Conservation (phyloP, 2,888 invertebrate genomes). For the Bellardia bayeri region DNA sequence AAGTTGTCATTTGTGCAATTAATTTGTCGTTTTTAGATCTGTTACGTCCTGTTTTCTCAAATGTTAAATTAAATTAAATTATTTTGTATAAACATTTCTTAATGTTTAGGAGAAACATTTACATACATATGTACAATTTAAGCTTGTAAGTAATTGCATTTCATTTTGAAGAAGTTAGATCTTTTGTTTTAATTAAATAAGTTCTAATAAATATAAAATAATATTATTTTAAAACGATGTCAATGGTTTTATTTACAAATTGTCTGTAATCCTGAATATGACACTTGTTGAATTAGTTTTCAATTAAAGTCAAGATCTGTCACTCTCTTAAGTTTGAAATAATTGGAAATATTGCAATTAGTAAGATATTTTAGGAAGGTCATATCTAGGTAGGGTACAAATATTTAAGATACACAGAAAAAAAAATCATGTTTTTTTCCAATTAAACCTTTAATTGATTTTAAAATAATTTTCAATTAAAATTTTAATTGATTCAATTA, state of each 20-base stretch:
- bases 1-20: constrained; percentile 7
- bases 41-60: constrained; percentile 23
- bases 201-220: constrained; percentile 26
- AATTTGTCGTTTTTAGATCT: neutral
- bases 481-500: too few relatives aligned
- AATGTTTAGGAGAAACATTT: neutral
- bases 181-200: constrained; percentile 39
- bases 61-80: constrained; percentile 20
- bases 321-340: too few relatives aligned
- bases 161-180: constrained; percentile 38
- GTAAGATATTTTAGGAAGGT: too few relatives aligned
- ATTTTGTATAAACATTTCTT: constrained; percentile 24
- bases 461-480: too few relatives aligned
- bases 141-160: constrained; percentile 55
- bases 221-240: constrained; percentile 4
- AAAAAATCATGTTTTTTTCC: too few relatives aligned
- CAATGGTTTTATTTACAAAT: neutral
- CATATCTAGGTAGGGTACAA: too few relatives aligned
- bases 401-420: too few relatives aligned
- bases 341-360: too few relatives aligned
- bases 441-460: too few relatives aligned
- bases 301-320: too few relatives aligned
- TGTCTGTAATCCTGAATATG: neutral
- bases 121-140: constrained; percentile 34
- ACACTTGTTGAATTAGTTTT: neutral